phyloP scores from a whole-genome alignment of 2,113 vertebrate genomes.

The Excalfactoria chinensis region DNA sequence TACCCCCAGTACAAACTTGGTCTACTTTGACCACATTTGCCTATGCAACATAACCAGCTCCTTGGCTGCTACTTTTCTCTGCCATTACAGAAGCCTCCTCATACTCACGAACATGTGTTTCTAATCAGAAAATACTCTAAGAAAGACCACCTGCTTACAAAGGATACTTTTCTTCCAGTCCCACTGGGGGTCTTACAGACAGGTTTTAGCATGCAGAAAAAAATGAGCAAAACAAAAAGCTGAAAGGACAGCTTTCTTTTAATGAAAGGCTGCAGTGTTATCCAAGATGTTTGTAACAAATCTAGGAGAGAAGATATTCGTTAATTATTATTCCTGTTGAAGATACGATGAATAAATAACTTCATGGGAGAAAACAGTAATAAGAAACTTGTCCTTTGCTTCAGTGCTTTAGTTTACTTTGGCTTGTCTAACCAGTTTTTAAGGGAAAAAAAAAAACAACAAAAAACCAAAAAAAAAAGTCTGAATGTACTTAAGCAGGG shows the following conservation, averaged over 20 bases:
- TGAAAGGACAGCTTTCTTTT: slow-evolving; percentile 48
- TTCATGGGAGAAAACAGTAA: not conserved
- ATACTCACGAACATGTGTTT: slow-evolving; percentile 72
- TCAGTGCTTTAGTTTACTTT: not conserved
- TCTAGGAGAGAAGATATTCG: not conserved
- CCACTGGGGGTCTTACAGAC: slow-evolving; percentile 26
- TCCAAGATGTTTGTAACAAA: slow-evolving; percentile 14
- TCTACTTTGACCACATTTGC: slow-evolving; percentile 15
- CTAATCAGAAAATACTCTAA: slow-evolving; percentile 62
- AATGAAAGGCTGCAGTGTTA: slow-evolving; percentile 29
- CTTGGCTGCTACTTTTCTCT: not conserved
- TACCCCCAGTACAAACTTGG: not conserved
- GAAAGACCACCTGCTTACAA: slow-evolving; percentile 76
- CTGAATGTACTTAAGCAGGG: not conserved
- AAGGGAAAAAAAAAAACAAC: not conserved
- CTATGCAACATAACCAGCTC: slow-evolving; percentile 6
- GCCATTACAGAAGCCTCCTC: slow-evolving; percentile 63
- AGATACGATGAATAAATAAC: slow-evolving; percentile 1
- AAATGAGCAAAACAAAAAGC: slow-evolving; percentile 23
- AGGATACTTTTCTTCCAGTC: slow-evolving; percentile 45
- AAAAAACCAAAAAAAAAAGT: not conserved
- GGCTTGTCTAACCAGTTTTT: not conserved
- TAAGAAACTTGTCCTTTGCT: not conserved
- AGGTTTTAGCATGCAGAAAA: slow-evolving; percentile 57
- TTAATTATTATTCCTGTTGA: slow-evolving; percentile 1